Percentiles rank a stretch among this genome's conserved stretches.
Conservation (phyloP, 2,113 vertebrate genomes). For the Brachirus orientalis region DNA sequence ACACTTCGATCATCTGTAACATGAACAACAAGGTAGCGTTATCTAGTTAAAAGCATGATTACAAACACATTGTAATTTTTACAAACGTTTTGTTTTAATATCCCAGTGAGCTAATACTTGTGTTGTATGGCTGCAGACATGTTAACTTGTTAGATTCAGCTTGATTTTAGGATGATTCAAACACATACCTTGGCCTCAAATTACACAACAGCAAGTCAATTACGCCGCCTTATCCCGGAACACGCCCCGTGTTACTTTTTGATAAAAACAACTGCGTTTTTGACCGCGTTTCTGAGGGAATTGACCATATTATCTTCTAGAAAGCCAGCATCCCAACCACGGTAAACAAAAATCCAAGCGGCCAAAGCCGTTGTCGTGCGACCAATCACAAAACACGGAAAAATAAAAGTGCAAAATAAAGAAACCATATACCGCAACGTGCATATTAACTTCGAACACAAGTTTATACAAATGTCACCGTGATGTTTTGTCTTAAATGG, state of each 20-base stretch:
- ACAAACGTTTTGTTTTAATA: neutral
- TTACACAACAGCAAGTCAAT: neutral
- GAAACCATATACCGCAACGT: neutral
- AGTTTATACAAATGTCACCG: neutral
- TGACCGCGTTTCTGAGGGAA: neutral
- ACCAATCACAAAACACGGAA: constrained; percentile 4
- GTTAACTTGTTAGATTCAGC: constrained; percentile 18
- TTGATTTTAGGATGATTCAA: neutral
- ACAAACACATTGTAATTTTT: neutral
- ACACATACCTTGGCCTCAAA: constrained; percentile 45
- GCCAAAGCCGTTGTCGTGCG: neutral
- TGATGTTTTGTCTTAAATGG: neutral
- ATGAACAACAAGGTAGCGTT: neutral
- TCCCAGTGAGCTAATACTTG: neutral
- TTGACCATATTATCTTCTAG: constrained; percentile 3
- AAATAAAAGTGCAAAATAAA: neutral
- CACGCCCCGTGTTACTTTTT: neutral
- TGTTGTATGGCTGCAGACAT: neutral
- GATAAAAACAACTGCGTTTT: neutral
- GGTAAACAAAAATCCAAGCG: constrained; percentile 49
- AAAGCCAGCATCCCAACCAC: constrained; percentile 21
- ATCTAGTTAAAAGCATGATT: neutral
- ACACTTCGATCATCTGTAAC: constrained; percentile 91
- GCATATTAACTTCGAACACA: neutral
- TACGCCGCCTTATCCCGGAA: neutral